Conservation (phyloP, 2,113 vertebrate genomes). For the Desmodus rotundus region DNA sequence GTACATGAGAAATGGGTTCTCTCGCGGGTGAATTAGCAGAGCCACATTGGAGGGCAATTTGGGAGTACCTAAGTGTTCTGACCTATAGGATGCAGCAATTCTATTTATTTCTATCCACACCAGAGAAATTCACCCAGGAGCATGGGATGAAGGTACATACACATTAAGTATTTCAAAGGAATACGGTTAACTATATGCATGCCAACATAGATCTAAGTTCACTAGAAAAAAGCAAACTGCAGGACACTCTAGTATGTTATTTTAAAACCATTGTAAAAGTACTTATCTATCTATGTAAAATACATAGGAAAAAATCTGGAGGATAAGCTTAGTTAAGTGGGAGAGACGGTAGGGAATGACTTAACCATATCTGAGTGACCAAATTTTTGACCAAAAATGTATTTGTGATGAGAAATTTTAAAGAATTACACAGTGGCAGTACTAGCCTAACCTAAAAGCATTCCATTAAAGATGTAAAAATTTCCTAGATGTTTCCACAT, state of each 20-base stretch:
- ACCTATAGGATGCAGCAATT: neutral
- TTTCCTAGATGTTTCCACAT: neutral
- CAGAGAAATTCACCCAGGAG: neutral
- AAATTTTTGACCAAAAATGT: neutral
- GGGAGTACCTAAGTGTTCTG: neutral
- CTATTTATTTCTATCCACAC: neutral
- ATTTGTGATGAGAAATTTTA: neutral
- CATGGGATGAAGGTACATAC: neutral
- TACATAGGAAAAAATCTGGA: neutral
- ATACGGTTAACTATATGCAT: fast-evolving
- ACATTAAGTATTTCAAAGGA: neutral
- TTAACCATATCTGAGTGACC: neutral
- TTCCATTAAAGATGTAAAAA: neutral
- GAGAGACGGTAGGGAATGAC: neutral
- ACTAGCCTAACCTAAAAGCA: neutral
- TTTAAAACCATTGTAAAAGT: neutral
- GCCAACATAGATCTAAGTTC: neutral
- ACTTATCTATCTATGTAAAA: neutral
- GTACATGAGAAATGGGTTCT: neutral
- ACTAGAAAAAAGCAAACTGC: neutral
- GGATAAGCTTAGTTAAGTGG: neutral
- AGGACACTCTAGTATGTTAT: neutral
- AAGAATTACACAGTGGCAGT: neutral
- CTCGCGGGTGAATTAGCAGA: fast-evolving
- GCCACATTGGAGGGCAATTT: neutral